Conservation (phyloP, 1,140 invertebrate species). For the Calliopsis andreniformis region DNA sequence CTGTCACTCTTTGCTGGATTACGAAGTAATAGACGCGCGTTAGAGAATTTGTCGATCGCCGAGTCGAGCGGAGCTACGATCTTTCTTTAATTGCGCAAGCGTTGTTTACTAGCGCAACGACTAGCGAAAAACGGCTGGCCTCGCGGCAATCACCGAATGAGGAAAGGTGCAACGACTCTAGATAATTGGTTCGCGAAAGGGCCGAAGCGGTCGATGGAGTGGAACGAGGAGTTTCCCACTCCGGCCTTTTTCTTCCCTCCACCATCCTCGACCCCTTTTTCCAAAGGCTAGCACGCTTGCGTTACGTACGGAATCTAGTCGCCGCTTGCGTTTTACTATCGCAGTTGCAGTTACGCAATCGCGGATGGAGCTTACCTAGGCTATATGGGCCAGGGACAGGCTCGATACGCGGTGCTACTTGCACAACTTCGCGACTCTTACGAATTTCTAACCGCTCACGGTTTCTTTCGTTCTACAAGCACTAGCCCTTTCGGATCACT, state of each 20-base stretch:
- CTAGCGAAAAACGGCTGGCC: not conserved
- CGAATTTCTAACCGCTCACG: not conserved
- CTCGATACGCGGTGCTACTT: conserved; percentile 48
- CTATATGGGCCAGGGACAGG: conserved; percentile 74
- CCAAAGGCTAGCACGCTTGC: not conserved
- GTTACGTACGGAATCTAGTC: conserved; percentile 16
- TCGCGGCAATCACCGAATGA: conserved; percentile 13
- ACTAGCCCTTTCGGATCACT: too few relatives aligned
- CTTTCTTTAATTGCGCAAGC: not conserved
- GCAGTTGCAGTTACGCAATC: conserved; percentile 67
- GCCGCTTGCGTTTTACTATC: conserved; percentile 63
- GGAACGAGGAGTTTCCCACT: conserved; percentile 46
- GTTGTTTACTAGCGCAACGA: conserved; percentile 20
- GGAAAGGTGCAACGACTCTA: conserved; percentile 30
- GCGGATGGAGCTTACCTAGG: conserved; percentile 67
- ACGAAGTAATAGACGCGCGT: conserved; percentile 45
- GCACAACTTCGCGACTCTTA: not conserved
- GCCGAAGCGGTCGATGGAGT: conserved; percentile 26
- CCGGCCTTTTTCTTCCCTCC: conserved; percentile 20
- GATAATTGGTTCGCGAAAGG: conserved; percentile 45
- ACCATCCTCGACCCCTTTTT: not conserved
- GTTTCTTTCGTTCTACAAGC: too few relatives aligned
- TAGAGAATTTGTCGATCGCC: conserved; percentile 51
- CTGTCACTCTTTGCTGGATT: conserved; percentile 7
- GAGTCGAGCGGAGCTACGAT: conserved; percentile 5